Base-by-base conservation (phyloP, 2,797 vertebrate species). In the Hoplostethus mediterraneus region DNA sequence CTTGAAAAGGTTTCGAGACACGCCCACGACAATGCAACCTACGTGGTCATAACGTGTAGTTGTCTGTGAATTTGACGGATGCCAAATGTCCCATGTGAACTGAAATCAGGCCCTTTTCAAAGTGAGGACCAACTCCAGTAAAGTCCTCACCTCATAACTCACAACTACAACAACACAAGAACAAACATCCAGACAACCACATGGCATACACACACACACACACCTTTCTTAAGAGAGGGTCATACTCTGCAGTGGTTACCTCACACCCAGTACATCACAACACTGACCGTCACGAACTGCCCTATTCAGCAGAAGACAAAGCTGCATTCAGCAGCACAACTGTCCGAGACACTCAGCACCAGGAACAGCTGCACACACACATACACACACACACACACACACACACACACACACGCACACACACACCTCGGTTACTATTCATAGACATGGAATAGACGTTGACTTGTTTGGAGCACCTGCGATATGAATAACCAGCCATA, bases 281-380 rank as follows among this genome's bases (percentile, higher is more conserved):
- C 86, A 6, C 0, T 30, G 90, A 81, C 87, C 66, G 85, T 63
- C 87, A 89, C 89, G 68, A 77, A 90, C 85, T 0, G 76, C 75
- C 89, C 87, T 73, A 90, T 94, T 95, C 92, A 95, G 79, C 58
- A 28, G 77, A 64, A 63, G 74, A 96, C 94, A 96, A 95, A 92
- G 93, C 89, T 69, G 77, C 65, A 84, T 88, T 94, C 87, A 93
- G 79, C 6, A 0, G 54, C 30, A 67, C 48, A 69, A 84, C 54
- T 17, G 54, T 56, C 54, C 1, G 28, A 54, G 13, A 56, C 30
- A 7, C 4, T 36, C 31, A 36, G 30, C 31, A 10, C 52, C 57
- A 59, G 31, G n/a, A 5, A 55, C 63, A 30, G 6, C 30, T 3
- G n/a, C 60, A 49, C 30, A 31, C 21, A 21, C 21, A 21, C 21